Evolutionary conservation across 2,888 invertebrate species (phyloP).

Genomic region (Colletes collaris): DNA sequence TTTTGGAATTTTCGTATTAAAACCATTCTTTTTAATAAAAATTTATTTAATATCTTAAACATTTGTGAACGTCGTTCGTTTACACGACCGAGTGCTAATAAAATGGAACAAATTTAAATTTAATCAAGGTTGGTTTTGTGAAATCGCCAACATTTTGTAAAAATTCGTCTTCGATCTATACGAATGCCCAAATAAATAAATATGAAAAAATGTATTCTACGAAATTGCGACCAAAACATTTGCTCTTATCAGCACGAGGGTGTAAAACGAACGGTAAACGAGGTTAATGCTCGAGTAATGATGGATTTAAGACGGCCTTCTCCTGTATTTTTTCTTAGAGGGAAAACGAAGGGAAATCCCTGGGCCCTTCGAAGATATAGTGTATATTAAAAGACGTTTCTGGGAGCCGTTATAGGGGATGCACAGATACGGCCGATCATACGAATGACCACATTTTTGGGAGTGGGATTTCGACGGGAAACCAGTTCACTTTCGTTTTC

Average conservation of each 20-base stretch:
- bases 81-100: too few relatives aligned
- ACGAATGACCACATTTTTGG: constrained; percentile 82
- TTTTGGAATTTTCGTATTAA: too few relatives aligned
- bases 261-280: neutral
- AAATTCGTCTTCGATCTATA: too few relatives aligned
- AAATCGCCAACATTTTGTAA: too few relatives aligned
- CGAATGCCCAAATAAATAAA: neutral
- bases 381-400: constrained; percentile 83
- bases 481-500: constrained; percentile 70
- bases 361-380: constrained; percentile 80
- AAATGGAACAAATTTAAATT: too few relatives aligned
- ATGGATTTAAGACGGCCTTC: constrained; percentile 61
- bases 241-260: neutral
- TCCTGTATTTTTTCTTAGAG: constrained; percentile 43
- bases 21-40: too few relatives aligned
- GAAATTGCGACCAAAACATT: neutral
- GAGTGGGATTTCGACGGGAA: constrained; percentile 74
- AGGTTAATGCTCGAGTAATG: constrained; percentile 43
- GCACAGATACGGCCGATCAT: constrained; percentile 80
- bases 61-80: too few relatives aligned
- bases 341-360: constrained; percentile 70
- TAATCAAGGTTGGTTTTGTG: too few relatives aligned
- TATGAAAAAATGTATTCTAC: neutral
- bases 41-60: too few relatives aligned
- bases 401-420: constrained; percentile 68